A percentile compares a stretch with the other conserved stretches of the same genome.
These are phyloP conservation scores for Mylabris sibirica DNA, from an alignment of 2,888 invertebrate genomes.

Conservation along the genomic window DNA sequence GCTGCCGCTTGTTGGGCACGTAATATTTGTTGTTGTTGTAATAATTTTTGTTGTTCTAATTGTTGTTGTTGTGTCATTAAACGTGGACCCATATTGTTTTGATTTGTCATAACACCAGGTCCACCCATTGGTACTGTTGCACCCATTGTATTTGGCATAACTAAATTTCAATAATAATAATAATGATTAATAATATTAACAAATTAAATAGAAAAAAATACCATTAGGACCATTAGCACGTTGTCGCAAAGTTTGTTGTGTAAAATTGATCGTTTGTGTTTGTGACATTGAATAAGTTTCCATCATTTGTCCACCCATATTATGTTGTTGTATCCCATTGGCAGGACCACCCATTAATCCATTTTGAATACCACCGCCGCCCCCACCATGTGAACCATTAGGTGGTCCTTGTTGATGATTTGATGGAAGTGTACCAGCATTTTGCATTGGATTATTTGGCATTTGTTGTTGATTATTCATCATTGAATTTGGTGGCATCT, in stretches of 20 bases:
- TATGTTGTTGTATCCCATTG: conserved; percentile 45
- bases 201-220: conserved; percentile 33
- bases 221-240: conserved; percentile 59
- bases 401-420: conserved; percentile 33
- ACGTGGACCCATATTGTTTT: conserved; percentile 46
- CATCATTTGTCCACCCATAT: conserved; percentile 44
- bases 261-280: conserved; percentile 86
- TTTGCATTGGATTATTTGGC: conserved; percentile 28
- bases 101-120: conserved; percentile 40
- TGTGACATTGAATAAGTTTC: conserved; percentile 80
- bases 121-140: conserved; percentile 36
- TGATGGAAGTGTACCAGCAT: conserved; percentile 35
- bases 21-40: conserved; percentile 65
- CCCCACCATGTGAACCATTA: conserved; percentile 18
- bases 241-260: conserved; percentile 73
- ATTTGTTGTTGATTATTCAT: conserved; percentile 41
- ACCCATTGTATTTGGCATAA: conserved; percentile 43
- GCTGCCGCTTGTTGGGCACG: conserved; percentile 65
- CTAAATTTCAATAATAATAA: conserved; percentile 12
- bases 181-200: conserved; percentile 4
- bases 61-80: conserved; percentile 51
- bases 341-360: conserved; percentile 37
- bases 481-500: conserved; percentile 38
- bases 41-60: conserved; percentile 58
- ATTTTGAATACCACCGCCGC: background rate